A percentile compares a stretch with the other conserved stretches of the same genome.
phyloP scores from a whole-genome alignment of 92 coral and sea anemone genomes.

The Porites evermanni region DNA sequence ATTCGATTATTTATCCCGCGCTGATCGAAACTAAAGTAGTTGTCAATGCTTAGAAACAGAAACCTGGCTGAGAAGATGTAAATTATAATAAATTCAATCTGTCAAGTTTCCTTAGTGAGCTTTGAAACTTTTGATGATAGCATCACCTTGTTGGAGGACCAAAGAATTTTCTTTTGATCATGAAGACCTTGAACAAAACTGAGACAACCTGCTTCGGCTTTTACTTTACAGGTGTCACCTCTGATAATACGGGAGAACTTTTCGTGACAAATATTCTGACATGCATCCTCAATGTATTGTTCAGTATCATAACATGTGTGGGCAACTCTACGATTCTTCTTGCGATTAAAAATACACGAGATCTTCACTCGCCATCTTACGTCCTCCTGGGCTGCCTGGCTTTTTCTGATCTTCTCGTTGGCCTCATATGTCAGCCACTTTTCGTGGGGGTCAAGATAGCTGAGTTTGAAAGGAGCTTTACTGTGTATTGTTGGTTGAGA shows the following conservation, averaged over 20 bases:
- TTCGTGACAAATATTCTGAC: background rate
- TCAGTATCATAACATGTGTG: slow-evolving; percentile 12
- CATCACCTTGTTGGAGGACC: background rate
- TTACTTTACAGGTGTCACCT: background rate
- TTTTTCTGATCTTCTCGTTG: slow-evolving; percentile 44
- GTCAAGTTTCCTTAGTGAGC: background rate
- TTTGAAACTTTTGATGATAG: background rate
- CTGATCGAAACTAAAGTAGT: no score
- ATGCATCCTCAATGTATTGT: slow-evolving; percentile 25
- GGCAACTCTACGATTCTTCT: slow-evolving; percentile 18
- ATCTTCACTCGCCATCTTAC: slow-evolving; percentile 43
- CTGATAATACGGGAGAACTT: background rate
- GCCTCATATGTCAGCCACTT: slow-evolving; percentile 30
- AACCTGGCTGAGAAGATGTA: no score
- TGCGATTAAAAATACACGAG: slow-evolving; percentile 14
- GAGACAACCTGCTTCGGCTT: background rate
- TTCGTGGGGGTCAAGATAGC: slow-evolving; percentile 42
- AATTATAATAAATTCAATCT: no score
- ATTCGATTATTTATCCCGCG: no score
- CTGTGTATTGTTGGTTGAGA: slow-evolving; percentile 19
- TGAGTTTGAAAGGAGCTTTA: slow-evolving; percentile 10
- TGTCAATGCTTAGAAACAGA: no score
- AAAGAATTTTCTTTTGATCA: background rate
- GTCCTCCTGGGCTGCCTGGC: slow-evolving; percentile 41
- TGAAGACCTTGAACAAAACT: slow-evolving; percentile 3